Percentiles rank a stretch among this genome's conserved stretches.
Evolutionary conservation across 2,113 vertebrate genomes (phyloP).

Genomic region (Orthonyx spaldingii): DNA sequence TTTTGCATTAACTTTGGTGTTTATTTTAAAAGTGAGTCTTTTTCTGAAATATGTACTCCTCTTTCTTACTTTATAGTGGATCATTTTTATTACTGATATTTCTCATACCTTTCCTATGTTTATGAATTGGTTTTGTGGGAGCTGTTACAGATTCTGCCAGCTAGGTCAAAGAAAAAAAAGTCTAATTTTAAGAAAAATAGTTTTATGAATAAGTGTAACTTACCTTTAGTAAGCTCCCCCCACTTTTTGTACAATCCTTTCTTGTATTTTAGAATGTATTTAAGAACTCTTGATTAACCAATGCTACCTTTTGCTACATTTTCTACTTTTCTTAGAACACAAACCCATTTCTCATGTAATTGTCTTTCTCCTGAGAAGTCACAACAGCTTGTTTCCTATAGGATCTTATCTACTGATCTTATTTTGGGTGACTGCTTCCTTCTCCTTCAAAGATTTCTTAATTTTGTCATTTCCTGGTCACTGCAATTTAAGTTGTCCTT

Average conservation of each 20-base stretch:
- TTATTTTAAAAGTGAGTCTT: background rate
- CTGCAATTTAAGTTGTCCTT: background rate
- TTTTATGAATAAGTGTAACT: background rate
- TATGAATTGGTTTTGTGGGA: background rate
- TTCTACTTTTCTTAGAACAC: background rate
- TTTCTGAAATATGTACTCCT: background rate
- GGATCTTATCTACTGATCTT: background rate
- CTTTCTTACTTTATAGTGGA: background rate
- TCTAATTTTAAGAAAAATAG: background rate
- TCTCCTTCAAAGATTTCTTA: background rate
- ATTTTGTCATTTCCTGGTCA: background rate
- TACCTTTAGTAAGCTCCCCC: background rate
- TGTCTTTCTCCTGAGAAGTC: background rate
- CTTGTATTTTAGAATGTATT: background rate
- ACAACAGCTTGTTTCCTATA: background rate
- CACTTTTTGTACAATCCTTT: background rate
- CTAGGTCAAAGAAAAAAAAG: background rate
- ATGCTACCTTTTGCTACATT: background rate
- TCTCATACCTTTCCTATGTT: background rate
- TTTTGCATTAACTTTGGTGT: background rate
- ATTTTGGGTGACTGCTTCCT: background rate
- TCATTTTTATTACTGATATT: background rate
- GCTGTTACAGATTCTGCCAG: background rate
- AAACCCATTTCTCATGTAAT: background rate
- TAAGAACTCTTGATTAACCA: background rate